A percentile compares a stretch with the other conserved stretches of the same genome.
phyloP scores from a whole-genome alignment of 2,113 vertebrate species.

The Zosterops borbonicus region DNA sequence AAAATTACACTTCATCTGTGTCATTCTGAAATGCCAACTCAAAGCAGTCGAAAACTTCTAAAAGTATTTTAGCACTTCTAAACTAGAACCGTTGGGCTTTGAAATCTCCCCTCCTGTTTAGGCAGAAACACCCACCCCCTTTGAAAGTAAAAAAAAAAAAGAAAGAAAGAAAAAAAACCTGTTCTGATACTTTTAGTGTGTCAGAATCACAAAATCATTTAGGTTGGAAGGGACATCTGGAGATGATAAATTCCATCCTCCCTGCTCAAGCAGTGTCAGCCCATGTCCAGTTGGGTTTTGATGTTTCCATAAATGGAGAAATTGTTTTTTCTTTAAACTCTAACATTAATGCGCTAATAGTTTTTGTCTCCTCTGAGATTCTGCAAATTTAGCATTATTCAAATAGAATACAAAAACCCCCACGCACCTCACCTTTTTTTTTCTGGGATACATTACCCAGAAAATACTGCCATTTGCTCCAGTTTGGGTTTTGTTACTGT shows the following conservation, averaged over 20 bases:
- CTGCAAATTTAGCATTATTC: background rate
- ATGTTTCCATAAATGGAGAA: background rate
- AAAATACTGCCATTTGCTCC: background rate
- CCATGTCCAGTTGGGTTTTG: background rate
- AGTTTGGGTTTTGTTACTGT: background rate
- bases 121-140: background rate
- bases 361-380: background rate
- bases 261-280: background rate
- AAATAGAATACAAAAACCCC: background rate
- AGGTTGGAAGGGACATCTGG: background rate
- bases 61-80: background rate
- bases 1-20: background rate
- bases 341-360: background rate
- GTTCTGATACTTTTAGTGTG: background rate
- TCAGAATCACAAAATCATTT: background rate
- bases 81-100: background rate
- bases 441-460: background rate
- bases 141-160: background rate
- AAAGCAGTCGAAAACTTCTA: background rate
- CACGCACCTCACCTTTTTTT: background rate
- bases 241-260: background rate
- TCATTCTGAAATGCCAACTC: background rate
- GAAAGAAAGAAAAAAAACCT: background rate
- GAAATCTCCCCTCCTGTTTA: background rate
- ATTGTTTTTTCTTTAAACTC: background rate